Percentiles rank a stretch among this genome's conserved stretches.
These are phyloP conservation scores for Fabriciana adippe DNA, from an alignment of 2,888 invertebrate species.

Conservation along the genomic window DNA sequence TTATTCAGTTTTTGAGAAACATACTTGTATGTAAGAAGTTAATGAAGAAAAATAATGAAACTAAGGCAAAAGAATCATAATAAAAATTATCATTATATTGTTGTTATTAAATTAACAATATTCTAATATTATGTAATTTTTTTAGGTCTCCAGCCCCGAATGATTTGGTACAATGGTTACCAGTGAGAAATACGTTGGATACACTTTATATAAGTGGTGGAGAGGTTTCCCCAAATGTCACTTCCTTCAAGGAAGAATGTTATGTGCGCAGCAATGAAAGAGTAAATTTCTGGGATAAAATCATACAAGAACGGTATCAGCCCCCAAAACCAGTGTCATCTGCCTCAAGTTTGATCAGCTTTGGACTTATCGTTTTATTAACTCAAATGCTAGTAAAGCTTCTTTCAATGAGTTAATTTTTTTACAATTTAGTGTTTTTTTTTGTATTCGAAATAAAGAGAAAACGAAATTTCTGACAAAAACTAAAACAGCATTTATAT, in stretches of 20 bases:
- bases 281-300: slow-evolving; percentile 47
- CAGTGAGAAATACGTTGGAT: slow-evolving; percentile 2
- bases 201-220: slow-evolving; percentile 42
- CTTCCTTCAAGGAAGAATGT: slow-evolving; percentile 37
- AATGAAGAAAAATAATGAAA: too few species aligned
- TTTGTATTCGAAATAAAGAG: too few species aligned
- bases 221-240: slow-evolving; percentile 34
- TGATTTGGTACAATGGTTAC: slow-evolving; percentile 6
- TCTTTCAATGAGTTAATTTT: slow-evolving; percentile 14
- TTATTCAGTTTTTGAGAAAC: too few species aligned
- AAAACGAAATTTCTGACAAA: too few species aligned
- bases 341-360: slow-evolving; percentile 35
- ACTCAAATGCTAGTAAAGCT: slow-evolving; percentile 33
- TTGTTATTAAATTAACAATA: not conserved
- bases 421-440: not conserved
- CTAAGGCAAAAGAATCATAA: too few species aligned
- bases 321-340: slow-evolving; percentile 45
- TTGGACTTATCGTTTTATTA: slow-evolving; percentile 37
- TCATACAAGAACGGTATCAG: slow-evolving; percentile 42
- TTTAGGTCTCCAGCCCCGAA: slow-evolving; percentile 5
- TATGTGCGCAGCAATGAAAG: slow-evolving; percentile 47
- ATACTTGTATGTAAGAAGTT: too few species aligned
- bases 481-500: too few species aligned
- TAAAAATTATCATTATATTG: too few species aligned
- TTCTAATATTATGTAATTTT: not conserved